Conservation (phyloP, 2,797 vertebrate species). For the Squalus acanthias region DNA sequence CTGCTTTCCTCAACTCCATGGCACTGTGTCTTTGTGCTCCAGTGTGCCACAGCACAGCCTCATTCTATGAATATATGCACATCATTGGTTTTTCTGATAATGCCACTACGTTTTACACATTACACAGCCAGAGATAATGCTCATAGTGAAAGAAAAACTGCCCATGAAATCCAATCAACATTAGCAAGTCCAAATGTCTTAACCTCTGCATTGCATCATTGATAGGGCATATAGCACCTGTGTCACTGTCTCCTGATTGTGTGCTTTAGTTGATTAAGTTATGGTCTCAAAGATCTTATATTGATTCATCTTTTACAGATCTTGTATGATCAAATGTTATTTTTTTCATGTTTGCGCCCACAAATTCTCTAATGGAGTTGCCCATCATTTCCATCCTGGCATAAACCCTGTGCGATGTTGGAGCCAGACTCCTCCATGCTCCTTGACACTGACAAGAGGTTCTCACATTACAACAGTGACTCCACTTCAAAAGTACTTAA, state of each 20-base stretch:
- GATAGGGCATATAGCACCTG: neutral
- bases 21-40: neutral
- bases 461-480: no score
- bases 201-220: neutral
- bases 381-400: neutral
- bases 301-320: neutral
- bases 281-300: neutral
- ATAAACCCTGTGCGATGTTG: neutral
- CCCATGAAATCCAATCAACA: neutral
- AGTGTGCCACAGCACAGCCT: neutral
- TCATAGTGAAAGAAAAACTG: neutral
- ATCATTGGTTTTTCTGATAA: neutral
- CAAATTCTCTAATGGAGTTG: neutral
- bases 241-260: neutral
- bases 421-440: no score
- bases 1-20: neutral
- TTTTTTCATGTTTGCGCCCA: no score
- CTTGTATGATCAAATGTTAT: neutral
- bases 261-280: neutral
- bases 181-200: neutral
- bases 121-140: neutral
- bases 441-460: no score
- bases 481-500: no score
- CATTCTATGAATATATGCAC: neutral
- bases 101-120: neutral